Conservation (phyloP, 2,113 vertebrate species). For the Eubucco bourcierii region DNA sequence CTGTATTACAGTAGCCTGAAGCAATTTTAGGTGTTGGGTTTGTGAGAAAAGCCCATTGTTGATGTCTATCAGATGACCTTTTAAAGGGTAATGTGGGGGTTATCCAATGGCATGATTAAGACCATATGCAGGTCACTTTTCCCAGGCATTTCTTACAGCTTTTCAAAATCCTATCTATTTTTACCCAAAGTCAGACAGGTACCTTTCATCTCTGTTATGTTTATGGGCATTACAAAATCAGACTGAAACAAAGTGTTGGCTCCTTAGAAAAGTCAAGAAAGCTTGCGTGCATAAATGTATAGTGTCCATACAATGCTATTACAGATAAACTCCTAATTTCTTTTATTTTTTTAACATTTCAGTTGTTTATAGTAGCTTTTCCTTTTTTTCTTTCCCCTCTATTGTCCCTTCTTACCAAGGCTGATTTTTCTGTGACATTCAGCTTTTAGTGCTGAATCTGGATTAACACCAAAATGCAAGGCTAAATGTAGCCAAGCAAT, state of each 20-base stretch:
- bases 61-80: conserved; percentile 92
- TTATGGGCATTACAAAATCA: conserved; percentile 8
- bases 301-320: rapidly evolving
- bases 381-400: neutral
- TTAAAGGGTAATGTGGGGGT: conserved; percentile 81
- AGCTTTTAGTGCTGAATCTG: neutral
- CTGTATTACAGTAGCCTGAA: conserved; percentile 57
- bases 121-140: conserved; percentile 77
- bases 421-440: neutral
- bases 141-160: conserved; percentile 49
- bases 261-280: neutral
- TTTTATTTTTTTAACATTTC: neutral
- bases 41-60: conserved; percentile 82
- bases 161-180: conserved; percentile 53
- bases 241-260: neutral
- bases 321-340: neutral
- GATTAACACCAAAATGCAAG: neutral
- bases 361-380: neutral
- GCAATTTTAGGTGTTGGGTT: conserved; percentile 76
- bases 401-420: neutral
- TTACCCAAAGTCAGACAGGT: conserved; percentile 20
- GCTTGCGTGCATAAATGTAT: neutral
- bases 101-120: conserved; percentile 79
- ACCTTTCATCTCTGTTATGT: conserved; percentile 21
- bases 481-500: neutral